phyloP scores from a whole-genome alignment of 2,797 vertebrate species.

The Tokudaia muenninki region DNA sequence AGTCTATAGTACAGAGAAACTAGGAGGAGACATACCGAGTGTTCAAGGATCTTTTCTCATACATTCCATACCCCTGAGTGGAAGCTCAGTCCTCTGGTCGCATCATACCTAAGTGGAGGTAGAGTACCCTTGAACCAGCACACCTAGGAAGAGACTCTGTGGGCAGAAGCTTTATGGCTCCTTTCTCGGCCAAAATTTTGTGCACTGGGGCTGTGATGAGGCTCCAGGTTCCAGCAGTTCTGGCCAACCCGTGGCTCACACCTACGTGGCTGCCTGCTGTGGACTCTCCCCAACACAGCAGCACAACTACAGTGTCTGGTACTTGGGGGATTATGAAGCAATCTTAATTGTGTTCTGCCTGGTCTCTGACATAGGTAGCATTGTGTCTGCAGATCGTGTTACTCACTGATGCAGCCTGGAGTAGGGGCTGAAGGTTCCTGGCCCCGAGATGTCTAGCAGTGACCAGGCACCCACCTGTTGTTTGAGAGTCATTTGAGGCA shows the following conservation, averaged over 20 bases:
- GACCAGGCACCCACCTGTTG: neutral
- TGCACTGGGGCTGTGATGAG: neutral
- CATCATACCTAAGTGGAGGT: rapidly evolving
- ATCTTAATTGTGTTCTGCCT: neutral
- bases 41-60: neutral
- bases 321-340: neutral
- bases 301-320: rapidly evolving
- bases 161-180: neutral
- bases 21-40: neutral
- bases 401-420: neutral
- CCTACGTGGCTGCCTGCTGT: neutral
- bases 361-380: neutral
- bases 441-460: neutral
- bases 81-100: neutral
- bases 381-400: neutral
- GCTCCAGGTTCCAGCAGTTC: neutral
- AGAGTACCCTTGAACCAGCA: rapidly evolving
- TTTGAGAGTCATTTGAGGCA: neutral
- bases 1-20: neutral
- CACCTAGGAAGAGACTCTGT: rapidly evolving
- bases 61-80: neutral
- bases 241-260: rapidly evolving
- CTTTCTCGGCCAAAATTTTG: neutral
- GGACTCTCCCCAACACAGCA: neutral
- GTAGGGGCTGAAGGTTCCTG: neutral